Evolutionary conservation across 64 coral and sea anemone species (phyloP), one percentile per base, ranked within the genome.

Genomic region (Montipora sp.): DNA sequence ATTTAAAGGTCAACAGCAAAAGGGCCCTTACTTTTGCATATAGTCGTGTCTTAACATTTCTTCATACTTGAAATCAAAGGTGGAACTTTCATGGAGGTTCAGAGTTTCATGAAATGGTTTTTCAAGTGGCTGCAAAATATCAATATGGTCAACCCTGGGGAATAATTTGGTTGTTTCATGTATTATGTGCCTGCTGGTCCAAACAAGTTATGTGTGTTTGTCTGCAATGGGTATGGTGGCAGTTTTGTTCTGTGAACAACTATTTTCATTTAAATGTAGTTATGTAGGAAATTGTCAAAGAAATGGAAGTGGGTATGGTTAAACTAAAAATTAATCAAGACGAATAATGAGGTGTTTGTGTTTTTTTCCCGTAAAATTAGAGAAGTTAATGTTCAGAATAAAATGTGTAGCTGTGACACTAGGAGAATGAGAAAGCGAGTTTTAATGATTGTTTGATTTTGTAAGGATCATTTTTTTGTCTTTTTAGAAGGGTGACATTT

Each of bases 191-290:
- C 61, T 85, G 36, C 19, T 8, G 11, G 71, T n/a, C 82, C 9
- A 72, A 50, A 85, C 65, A 71, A n/a, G 48, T 10, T 50, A n/a
- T 85, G 65, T 61, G 57, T 85, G 58, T 71, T 70, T 83, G 80
- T 83, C 80, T 72, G 47, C 4, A 71, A 48, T 71, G 5, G 46
- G 81, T 65, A 44, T 51, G 82, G 82, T 22, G 61, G 82, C 82
- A 85, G 46, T 11, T 48, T 71, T 85, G 65, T 85, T 85, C 82
- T 85, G 44, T 85, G 82, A 85, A 85, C 46, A 85, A 51, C 50
- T 18, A 47, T 20, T 57, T 57, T 57, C 53, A 57, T 57, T 8
- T 19, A 47, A 43, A 14, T 14, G 12, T 70, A 6, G 13, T 83
- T 2, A 13, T 21, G 4, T 83, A 82, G 80, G 63, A 15, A 45